These are phyloP conservation scores for Antedon mediterranea DNA, from an alignment of 53 echinoderm and acorn worm species.

Conservation along the genomic window DNA sequence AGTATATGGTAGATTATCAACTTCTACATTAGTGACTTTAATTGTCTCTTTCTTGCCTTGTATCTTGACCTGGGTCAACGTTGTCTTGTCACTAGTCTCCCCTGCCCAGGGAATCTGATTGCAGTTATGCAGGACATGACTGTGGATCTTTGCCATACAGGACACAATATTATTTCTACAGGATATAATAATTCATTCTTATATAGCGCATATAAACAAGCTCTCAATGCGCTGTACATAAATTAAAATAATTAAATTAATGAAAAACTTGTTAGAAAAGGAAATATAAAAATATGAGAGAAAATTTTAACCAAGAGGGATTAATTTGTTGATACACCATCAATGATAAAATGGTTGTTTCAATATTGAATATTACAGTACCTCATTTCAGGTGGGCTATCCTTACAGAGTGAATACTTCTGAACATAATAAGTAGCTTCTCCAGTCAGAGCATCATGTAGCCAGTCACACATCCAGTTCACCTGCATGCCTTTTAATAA, in stretches of 20 bases:
- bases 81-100: conserved; percentile 40
- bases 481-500: conserved; percentile 93
- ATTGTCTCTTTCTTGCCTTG: conserved; percentile 91
- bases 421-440: conserved; percentile 80
- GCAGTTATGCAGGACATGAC: conserved; percentile 66
- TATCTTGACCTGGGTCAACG: conserved; percentile 60
- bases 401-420: conserved; percentile 56
- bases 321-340: not conserved
- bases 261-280: too few species aligned
- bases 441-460: conserved; percentile 48
- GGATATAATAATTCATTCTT: too few species aligned
- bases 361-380: too few species aligned
- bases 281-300: too few species aligned
- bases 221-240: too few species aligned
- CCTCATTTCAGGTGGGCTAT: conserved; percentile 58
- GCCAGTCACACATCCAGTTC: conserved; percentile 97
- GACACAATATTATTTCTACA: conserved; percentile 68
- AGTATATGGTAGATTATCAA: conserved; percentile 80
- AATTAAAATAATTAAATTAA: too few species aligned
- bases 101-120: conserved; percentile 98
- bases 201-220: too few species aligned
- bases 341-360: not conserved
- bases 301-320: not conserved
- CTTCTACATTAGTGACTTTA: conserved; percentile 53
- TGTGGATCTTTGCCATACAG: conserved; percentile 74